These are phyloP conservation scores for Pseudorhiza aurosa DNA, from an alignment of 30 jellyfish, hydroid and myxozoan genomes.

Conservation along the genomic window DNA sequence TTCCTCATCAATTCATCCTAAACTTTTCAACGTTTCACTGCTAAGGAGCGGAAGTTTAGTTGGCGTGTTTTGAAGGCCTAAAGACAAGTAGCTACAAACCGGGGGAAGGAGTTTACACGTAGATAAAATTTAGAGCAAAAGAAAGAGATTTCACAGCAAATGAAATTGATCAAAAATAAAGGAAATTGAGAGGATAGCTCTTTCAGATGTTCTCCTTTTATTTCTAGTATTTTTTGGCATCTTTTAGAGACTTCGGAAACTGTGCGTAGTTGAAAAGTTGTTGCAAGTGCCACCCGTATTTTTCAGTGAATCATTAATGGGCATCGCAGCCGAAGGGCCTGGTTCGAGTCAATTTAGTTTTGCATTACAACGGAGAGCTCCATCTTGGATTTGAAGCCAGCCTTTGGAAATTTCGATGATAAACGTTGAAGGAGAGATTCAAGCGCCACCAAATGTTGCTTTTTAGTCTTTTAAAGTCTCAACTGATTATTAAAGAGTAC, in stretches of 20 bases:
- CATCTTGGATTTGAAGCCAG: constrained; percentile 85
- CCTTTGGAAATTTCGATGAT: constrained; percentile 53
- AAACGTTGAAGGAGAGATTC: constrained; percentile 7
- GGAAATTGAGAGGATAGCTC: too few species aligned
- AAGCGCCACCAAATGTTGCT: constrained; percentile 23
- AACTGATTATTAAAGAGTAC: neutral
- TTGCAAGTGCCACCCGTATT: constrained; percentile 56
- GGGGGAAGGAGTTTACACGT: constrained; percentile 42
- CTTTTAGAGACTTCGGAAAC: too few species aligned
- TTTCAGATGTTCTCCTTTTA: too few species aligned
- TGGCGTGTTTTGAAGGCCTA: constrained; percentile 81
- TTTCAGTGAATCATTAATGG: constrained; percentile 51
- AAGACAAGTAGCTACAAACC: constrained; percentile 16
- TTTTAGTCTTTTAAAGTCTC: neutral
- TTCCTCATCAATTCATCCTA: neutral
- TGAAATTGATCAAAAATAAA: too few species aligned
- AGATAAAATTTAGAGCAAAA: too few species aligned
- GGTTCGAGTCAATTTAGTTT: constrained; percentile 98
- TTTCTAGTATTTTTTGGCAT: too few species aligned
- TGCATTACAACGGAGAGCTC: constrained; percentile 93
- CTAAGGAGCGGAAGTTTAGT: constrained; percentile 70
- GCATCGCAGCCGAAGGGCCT: constrained; percentile 89
- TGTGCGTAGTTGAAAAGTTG: neutral
- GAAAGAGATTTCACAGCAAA: too few species aligned
- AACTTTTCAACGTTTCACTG: neutral